Base-by-base conservation (phyloP, 2,797 vertebrate species). In the Coregonus suidteri region DNA sequence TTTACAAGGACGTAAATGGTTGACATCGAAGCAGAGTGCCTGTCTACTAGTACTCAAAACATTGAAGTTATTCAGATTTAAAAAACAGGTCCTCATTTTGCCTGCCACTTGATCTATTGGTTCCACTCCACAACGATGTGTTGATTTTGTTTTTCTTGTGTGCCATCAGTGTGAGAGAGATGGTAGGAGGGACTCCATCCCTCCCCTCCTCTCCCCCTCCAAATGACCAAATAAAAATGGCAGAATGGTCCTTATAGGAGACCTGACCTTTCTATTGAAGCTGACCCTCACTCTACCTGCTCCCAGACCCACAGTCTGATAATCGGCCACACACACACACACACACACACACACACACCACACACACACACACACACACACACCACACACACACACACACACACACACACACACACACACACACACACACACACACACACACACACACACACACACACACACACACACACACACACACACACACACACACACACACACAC, bases 181-280 rank as follows among this genome's bases (percentile, higher is more conserved):
- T 74, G 20, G 31, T 51, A 31, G 9, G 4, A 18, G 20, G 6
- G 18, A n/a, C 4, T 16, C 4, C 37, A 41, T 41, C 7, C 41
- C 41, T 9, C 37, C 37, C 37, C 31, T 16, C 71, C 75, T 70
- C 52, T 53, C 6, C 15, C 71, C 35, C 52, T 71, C 69, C 34
- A 75, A 77, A 76, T 59, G 75, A 53, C 62, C 70, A 71, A 75
- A 81, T 79, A 86, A 83, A 81, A 80, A 81, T 37, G 66, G 30
- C 77, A 72, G 30, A 9, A 51, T 30, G 51, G 31, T 54, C 47
- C 70, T 25, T 16, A 78, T 74, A 62, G 20, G 54, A 66, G 78
- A 74, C 35, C 78, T 85, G 86, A 87, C 86, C 84, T 88, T 87
- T 86, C 74, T 64, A 73, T 66, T 74, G 74, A 73, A 75, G 79